Evolutionary conservation across 2,888 invertebrate species (phyloP).

Genomic region (Leptogaster cylindrica): DNA sequence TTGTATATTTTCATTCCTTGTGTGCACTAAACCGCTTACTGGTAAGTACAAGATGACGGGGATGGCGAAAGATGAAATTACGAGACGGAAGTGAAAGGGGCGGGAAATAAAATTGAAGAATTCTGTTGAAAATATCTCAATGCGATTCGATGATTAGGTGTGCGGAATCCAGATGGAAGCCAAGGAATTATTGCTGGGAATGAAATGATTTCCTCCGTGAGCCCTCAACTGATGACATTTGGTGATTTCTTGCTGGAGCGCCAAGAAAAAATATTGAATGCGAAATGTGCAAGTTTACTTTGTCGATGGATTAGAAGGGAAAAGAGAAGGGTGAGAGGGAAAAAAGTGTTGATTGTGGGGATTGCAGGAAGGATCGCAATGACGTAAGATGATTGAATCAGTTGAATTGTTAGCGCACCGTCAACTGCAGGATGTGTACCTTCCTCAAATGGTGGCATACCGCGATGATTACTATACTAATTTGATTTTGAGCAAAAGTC

Average conservation of each 20-base stretch:
- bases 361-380: no score
- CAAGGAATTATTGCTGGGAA: neutral
- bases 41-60: slow-evolving; percentile 36
- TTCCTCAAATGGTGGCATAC: no score
- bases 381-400: no score
- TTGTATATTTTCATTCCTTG: slow-evolving; percentile 37
- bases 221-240: neutral
- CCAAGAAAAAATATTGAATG: neutral
- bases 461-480: no score
- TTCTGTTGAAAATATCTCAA: slow-evolving; percentile 34
- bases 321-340: no score
- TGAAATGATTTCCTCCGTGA: neutral
- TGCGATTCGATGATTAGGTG: slow-evolving; percentile 37
- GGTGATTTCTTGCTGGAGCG: neutral
- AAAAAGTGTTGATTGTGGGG: no score
- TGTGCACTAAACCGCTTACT: slow-evolving; percentile 34
- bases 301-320: neutral
- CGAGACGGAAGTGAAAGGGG: slow-evolving; percentile 34
- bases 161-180: slow-evolving; percentile 29
- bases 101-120: slow-evolving; percentile 36
- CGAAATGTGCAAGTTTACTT: neutral
- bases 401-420: no score
- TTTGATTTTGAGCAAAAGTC: no score
- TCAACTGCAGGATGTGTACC: no score
- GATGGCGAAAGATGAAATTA: slow-evolving; percentile 33